Percentiles rank a stretch among this genome's conserved stretches.
These are phyloP conservation scores for Cotesia vestalis DNA, from an alignment of 1,140 invertebrate species.

Conservation along the genomic window DNA sequence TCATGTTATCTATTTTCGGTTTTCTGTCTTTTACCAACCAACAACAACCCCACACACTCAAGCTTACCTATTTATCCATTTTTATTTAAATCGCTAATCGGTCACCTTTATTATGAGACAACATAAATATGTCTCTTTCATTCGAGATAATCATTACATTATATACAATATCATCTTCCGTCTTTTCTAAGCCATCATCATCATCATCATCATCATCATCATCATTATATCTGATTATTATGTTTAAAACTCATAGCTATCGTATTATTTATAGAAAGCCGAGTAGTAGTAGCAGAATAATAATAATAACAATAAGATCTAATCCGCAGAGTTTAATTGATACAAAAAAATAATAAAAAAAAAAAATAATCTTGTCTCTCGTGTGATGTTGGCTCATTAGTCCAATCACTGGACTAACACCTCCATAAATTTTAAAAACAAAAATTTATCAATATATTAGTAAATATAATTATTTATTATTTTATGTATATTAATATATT, in stretches of 20 bases:
- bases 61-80: slow-evolving; percentile 17
- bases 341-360: too few relatives aligned
- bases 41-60: background rate
- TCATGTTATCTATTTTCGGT: too few relatives aligned
- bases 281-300: too few relatives aligned
- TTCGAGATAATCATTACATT: too few relatives aligned
- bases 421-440: slow-evolving; percentile 34
- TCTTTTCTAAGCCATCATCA: background rate
- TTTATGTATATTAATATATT: background rate
- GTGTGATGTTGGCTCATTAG: slow-evolving; percentile 48
- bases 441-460: slow-evolving; percentile 37
- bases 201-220: too few relatives aligned
- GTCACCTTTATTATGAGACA: slow-evolving; percentile 23
- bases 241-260: too few relatives aligned
- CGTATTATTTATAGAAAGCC: too few relatives aligned
- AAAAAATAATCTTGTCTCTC: slow-evolving; percentile 8
- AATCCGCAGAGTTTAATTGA: too few relatives aligned
- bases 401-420: slow-evolving; percentile 47
- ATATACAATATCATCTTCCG: background rate
- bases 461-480: slow-evolving; percentile 20
- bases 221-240: too few relatives aligned
- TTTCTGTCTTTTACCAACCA: slow-evolving; percentile 28
- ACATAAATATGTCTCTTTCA: slow-evolving; percentile 23
- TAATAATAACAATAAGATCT: too few relatives aligned
- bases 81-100: slow-evolving; percentile 35